phyloP scores from a whole-genome alignment of 2,113 vertebrate genomes.

The Trinectes maculatus region DNA sequence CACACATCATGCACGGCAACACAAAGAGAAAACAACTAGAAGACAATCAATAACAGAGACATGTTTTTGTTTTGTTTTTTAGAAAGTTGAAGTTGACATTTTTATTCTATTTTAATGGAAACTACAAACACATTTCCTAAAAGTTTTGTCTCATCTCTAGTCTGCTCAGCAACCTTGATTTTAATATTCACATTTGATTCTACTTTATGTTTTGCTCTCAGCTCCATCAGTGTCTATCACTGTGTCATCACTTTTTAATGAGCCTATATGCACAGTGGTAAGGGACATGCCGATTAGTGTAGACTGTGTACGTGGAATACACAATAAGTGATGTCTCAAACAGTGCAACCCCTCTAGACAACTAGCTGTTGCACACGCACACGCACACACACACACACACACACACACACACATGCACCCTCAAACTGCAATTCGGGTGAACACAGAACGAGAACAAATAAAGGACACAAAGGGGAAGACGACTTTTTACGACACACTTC shows the following conservation, averaged over 20 bases:
- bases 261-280: too few relatives aligned
- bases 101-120: background rate
- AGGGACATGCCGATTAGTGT: too few relatives aligned
- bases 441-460: background rate
- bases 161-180: too few relatives aligned
- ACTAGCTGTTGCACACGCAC: conserved; percentile 39
- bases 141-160: background rate
- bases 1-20: conserved; percentile 63
- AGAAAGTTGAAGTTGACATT: conserved; percentile 37
- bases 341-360: too few relatives aligned
- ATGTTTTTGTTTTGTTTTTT: too few relatives aligned
- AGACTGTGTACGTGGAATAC: too few relatives aligned
- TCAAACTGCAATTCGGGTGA: too few relatives aligned
- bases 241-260: too few relatives aligned
- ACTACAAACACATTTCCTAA: background rate
- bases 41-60: conserved; percentile 31
- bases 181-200: too few relatives aligned
- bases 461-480: conserved; percentile 11
- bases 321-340: too few relatives aligned
- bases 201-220: too few relatives aligned
- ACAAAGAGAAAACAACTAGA: conserved; percentile 18
- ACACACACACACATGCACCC: conserved; percentile 12
- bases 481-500: conserved; percentile 34
- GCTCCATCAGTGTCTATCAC: too few relatives aligned
- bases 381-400: conserved; percentile 30